Evolutionary conservation across 2,797 vertebrate genomes (phyloP).

Genomic region (Sebastes jordani): DNA sequence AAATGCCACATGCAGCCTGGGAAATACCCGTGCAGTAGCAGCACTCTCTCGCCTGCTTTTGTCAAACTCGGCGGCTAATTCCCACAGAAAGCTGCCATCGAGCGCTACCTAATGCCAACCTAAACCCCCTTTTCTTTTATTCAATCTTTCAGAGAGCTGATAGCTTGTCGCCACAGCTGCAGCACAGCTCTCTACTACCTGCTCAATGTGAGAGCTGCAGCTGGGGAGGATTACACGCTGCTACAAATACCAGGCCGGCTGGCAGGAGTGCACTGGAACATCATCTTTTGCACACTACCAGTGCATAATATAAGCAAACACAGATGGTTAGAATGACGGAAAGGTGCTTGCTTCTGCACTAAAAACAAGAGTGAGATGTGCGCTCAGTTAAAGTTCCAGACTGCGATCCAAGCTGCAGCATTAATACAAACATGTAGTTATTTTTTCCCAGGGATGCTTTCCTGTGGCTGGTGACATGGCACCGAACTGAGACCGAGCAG

Average conservation of each 20-base stretch:
- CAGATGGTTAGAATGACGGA: slow-evolving; percentile 36
- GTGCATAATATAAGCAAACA: slow-evolving; percentile 24
- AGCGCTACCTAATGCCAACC: slow-evolving; percentile 11
- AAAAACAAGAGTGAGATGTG: slow-evolving; percentile 1
- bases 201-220: slow-evolving; percentile 44
- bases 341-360: slow-evolving; percentile 3
- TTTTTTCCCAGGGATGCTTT: slow-evolving; percentile 27
- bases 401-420: slow-evolving; percentile 10
- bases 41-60: slow-evolving; percentile 14
- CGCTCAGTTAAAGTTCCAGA: background rate
- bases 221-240: slow-evolving; percentile 59
- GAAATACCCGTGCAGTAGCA: slow-evolving; percentile 44
- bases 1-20: slow-evolving; percentile 58
- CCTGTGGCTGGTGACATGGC: slow-evolving; percentile 37
- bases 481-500: slow-evolving; percentile 4
- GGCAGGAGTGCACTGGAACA: slow-evolving; percentile 26
- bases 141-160: slow-evolving; percentile 14
- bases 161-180: slow-evolving; percentile 30
- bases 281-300: slow-evolving; percentile 40
- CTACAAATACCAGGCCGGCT: slow-evolving; percentile 35
- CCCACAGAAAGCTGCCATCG: slow-evolving; percentile 28
- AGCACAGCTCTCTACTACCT: slow-evolving; percentile 50
- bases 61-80: slow-evolving; percentile 47
- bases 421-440: slow-evolving; percentile 29
- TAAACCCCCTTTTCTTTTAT: slow-evolving; percentile 39